Percentiles rank a stretch among this genome's conserved stretches.
Conservation (phyloP, 2,888 invertebrate genomes). For the Torymus aiolomorphi region DNA sequence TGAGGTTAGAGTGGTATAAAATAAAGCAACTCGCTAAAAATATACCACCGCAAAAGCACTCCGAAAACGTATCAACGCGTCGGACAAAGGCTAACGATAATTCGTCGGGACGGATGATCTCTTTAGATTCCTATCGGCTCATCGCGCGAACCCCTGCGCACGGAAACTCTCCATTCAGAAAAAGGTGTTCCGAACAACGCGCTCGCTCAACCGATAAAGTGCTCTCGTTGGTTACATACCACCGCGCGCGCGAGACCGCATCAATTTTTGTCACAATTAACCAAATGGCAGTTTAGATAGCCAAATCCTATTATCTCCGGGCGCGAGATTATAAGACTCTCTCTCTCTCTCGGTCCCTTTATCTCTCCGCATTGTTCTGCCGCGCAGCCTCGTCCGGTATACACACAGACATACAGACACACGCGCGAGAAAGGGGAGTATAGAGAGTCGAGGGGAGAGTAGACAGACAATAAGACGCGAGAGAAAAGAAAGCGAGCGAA, state of each 20-base stretch:
- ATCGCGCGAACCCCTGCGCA: no score
- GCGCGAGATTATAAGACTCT: conserved; percentile 37
- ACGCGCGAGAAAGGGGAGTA: background rate
- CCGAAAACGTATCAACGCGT: no score
- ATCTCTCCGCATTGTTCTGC: no score
- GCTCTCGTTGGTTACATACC: background rate
- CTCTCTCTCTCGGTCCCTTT: background rate
- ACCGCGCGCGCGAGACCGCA: conserved; percentile 28
- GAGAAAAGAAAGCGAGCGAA: conserved; percentile 18
- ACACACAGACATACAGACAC: background rate
- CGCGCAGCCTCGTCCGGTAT: background rate
- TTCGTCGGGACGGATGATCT: no score
- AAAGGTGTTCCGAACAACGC: background rate
- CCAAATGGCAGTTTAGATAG: conserved; percentile 47
- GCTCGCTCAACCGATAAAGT: conserved; percentile 30
- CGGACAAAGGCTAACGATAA: no score
- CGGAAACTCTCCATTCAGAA: no score
- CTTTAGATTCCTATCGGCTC: no score
- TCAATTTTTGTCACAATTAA: conserved; percentile 54
- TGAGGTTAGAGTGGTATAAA: no score
- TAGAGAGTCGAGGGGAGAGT: background rate
- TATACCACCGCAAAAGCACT: no score
- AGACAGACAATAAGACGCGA: conserved; percentile 27
- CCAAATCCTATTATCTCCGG: conserved; percentile 48
- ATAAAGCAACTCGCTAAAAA: no score